Conservation (phyloP, 2,113 vertebrate species). For the Peromyscus maniculatus region DNA sequence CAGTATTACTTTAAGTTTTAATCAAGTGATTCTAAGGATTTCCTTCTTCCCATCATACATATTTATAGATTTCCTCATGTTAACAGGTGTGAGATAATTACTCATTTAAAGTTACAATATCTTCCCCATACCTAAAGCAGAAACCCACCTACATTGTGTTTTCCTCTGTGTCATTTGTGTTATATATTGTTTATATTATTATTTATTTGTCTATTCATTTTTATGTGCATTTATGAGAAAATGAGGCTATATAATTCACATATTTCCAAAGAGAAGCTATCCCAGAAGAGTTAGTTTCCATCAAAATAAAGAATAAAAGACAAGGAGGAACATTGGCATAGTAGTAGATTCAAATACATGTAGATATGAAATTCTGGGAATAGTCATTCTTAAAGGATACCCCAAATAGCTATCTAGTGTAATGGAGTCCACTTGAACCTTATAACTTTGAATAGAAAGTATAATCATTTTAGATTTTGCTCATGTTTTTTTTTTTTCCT, state of each 20-base stretch:
- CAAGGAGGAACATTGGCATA: background rate
- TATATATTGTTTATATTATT: background rate
- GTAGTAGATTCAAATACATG: background rate
- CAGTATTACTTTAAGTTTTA: background rate
- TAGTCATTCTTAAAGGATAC: too few species aligned
- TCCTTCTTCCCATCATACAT: too few species aligned
- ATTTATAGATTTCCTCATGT: background rate
- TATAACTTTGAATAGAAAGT: background rate
- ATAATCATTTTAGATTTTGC: background rate
- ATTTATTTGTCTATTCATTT: background rate
- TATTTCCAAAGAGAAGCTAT: background rate
- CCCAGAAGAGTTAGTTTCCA: background rate
- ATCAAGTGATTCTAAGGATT: background rate
- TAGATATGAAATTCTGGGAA: background rate
- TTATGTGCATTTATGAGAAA: too few species aligned
- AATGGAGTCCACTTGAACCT: background rate
- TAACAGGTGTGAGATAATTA: background rate
- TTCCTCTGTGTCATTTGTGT: background rate
- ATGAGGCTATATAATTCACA: background rate
- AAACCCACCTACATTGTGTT: background rate
- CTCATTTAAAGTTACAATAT: background rate
- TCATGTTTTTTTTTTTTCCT: background rate
- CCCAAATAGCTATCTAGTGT: background rate
- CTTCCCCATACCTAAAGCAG: too few species aligned
- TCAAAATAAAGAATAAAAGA: background rate